Base-by-base conservation (phyloP, 2,797 vertebrate species). In the Clarias platycephalus region DNA sequence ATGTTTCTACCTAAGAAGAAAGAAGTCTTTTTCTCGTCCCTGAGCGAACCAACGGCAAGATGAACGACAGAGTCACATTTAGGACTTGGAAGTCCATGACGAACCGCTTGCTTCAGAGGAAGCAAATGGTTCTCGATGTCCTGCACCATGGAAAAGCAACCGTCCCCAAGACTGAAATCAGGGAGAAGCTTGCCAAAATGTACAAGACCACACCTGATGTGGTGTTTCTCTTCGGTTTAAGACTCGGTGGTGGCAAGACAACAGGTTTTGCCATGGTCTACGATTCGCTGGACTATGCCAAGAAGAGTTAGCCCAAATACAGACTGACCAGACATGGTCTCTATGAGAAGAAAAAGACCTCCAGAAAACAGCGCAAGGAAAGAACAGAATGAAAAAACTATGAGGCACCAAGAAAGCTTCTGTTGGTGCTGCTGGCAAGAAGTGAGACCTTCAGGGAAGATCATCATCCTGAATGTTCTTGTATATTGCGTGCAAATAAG, bases 311-410 rank as follows among this genome's bases (percentile, higher is more conserved):
- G 90, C 98, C 98, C 88, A 99, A 99, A 88, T 97, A 99, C 91
- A 97, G 98, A 92, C 95, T 99, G 89, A 96, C 96, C 86, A 96
- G 98, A 91, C 98, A 99, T 4, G 98, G 98, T 87, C 95, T 99
- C 26, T 98, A 97, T 91, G 98, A 99, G 93, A 99, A 98, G 92
- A 99, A 99, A 91, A 99, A 98, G 94, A 97, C 97, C 28, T 99
- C 98, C 40, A 96, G 98, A 87, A 99, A 99, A 94, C 98, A 99
- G 91, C 96, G 98, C 80, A 40, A 40, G 97, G 98, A 77, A 99
- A 99, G 94, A 99, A 99, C 96, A 97, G 98, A 93, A 99, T 99
- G 98, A 99, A 99, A 96, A 99, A 99, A 94, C 98, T 99, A 90
- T 94, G 98, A 91, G 98, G 98, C 31, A 96, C 93, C 87, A 98